Evolutionary conservation across 2,888 invertebrate genomes (phyloP), one percentile per base, ranked within the genome.

Genomic region (Euzophera pinguis): DNA sequence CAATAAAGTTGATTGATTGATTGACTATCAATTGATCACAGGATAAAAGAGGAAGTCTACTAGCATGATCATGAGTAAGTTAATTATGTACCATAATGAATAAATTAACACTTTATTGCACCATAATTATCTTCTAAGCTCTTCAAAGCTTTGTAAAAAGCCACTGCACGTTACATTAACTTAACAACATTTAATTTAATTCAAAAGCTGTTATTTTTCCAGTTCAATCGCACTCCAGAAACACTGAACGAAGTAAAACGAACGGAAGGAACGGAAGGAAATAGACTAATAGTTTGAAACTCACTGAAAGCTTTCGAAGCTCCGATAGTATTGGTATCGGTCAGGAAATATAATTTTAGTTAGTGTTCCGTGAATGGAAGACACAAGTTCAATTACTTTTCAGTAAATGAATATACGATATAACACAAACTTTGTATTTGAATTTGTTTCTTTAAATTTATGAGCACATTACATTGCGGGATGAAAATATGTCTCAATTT

Each of bases 251-350:
- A 45, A 45, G 32, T 45, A 32, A 45, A 45, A 32, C 45, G 32
- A 16, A 10, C 14, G 29, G 8, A 29, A 42, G n/a, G 22, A 41
- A 43, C 45, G 14, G 45, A 45, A 29, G 45, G 45, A 45, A 45
- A 32, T 16, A n/a, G n/a, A 45, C 45, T 45, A 45, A 45, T 45
- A 45, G 45, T 32, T 45, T 45, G 45, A n/a, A 43, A 45, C 10
- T 45, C 32, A 10, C 32, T 45, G 34, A 34, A 16, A 43, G 43
- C 29, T 43, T 42, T 42, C 29, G 13, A 45, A 45, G 45, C 45
- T 45, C 27, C 39, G 39, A 14, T 14, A 13, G 32, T 14, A 32
- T 32, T 32, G 45, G 42, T 43, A 10, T 43, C 17, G 42, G 42
- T 43, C 42, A 27, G 42, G 42, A 43, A 43, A 43, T 43, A 43